Percentiles rank a stretch among this genome's conserved stretches.
These are phyloP conservation scores for Anser cygnoides DNA, from an alignment of 2,113 vertebrate species.

Conservation along the genomic window DNA sequence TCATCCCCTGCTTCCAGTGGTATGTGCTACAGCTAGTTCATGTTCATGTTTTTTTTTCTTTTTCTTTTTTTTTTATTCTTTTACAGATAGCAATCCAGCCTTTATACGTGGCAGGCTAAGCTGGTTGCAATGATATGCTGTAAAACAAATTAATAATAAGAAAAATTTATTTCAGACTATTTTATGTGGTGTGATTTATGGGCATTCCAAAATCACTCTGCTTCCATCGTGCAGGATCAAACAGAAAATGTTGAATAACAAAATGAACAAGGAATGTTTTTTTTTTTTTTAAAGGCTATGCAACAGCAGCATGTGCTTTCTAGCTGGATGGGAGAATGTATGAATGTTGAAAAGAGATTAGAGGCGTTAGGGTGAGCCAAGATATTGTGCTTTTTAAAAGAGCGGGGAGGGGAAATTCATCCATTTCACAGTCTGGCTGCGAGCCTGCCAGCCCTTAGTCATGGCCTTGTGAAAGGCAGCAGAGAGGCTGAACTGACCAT, in stretches of 20 bases:
- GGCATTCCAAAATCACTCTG: not conserved
- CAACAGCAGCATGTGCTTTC: not conserved
- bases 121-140: not conserved
- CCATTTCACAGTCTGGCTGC: slow-evolving; percentile 15
- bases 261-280: not conserved
- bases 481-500: slow-evolving; percentile 4
- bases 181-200: slow-evolving; percentile 13
- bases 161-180: not conserved
- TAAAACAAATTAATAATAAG: not conserved
- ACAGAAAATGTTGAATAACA: not conserved
- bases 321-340: not conserved
- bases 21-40: not conserved
- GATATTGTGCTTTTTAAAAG: slow-evolving; percentile 26
- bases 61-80: not conserved
- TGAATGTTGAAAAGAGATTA: slow-evolving; percentile 57
- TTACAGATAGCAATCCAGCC: not conserved
- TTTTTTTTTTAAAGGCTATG: not conserved
- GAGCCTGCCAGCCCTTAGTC: slow-evolving; percentile 34
- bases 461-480: slow-evolving; percentile 9
- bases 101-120: not conserved
- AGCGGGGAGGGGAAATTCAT: not conserved
- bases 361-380: slow-evolving; percentile 45
- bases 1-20: not conserved
- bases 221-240: not conserved
- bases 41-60: not conserved